Evolutionary conservation across 2,888 invertebrate species (phyloP).

Genomic region (Synergus itoensis): DNA sequence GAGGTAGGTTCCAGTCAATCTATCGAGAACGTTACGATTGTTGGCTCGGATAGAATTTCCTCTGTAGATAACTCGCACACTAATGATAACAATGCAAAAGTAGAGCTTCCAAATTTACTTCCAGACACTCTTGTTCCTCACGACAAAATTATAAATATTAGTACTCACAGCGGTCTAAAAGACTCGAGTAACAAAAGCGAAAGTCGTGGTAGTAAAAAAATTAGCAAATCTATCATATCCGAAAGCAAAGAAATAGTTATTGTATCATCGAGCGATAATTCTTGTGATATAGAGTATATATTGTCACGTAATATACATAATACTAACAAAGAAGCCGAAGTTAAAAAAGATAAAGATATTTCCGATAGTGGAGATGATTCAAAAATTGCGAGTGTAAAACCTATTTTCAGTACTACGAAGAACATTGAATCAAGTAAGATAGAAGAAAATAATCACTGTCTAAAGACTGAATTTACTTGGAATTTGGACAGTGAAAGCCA

Average conservation of each 20-base stretch:
- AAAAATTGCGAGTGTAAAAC: slow-evolving; percentile 27
- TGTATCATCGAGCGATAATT: slow-evolving; percentile 35
- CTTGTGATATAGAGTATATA: slow-evolving; percentile 40
- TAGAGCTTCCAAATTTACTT: slow-evolving; percentile 28
- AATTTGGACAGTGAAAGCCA: slow-evolving; percentile 3
- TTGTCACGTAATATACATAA: slow-evolving; percentile 36
- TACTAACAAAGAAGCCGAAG: slow-evolving; percentile 17
- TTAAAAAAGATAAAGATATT: background rate
- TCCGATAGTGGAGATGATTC: background rate
- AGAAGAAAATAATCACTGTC: slow-evolving; percentile 44
- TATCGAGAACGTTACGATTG: slow-evolving; percentile 31
- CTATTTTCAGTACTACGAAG: slow-evolving; percentile 11
- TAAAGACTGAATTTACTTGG: slow-evolving; percentile 48
- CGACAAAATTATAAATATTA: background rate
- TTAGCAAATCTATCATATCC: slow-evolving; percentile 36
- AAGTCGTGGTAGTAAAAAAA: slow-evolving; percentile 8
- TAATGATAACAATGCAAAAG: slow-evolving; percentile 12
- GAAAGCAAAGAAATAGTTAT: slow-evolving; percentile 32
- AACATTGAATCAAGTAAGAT: background rate
- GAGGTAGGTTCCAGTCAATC: slow-evolving; percentile 44
- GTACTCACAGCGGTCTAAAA: background rate
- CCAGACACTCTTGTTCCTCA: background rate
- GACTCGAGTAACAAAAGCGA: background rate
- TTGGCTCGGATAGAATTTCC: slow-evolving; percentile 18
- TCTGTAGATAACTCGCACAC: slow-evolving; percentile 29